phyloP scores from a whole-genome alignment of 2,888 invertebrate genomes.

The Agrotis exclamationis region DNA sequence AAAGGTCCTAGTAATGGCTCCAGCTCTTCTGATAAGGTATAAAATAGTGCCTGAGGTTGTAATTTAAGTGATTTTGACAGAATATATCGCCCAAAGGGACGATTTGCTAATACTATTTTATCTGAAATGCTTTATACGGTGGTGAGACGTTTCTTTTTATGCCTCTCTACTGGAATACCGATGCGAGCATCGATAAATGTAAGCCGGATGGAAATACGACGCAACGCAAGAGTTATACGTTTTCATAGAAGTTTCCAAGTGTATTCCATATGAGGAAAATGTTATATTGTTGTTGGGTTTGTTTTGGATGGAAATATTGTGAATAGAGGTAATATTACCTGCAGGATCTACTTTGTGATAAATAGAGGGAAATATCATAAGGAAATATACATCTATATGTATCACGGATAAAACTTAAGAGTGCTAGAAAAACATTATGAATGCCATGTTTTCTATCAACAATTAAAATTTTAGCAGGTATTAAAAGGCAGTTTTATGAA shows the following conservation, averaged over 20 bases:
- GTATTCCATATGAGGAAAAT: slow-evolving; percentile 16
- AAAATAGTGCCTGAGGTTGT: slow-evolving; percentile 79
- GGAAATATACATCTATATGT: too few relatives aligned
- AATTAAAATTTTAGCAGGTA: too few relatives aligned
- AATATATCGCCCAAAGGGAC: slow-evolving; percentile 73
- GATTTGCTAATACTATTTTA: slow-evolving; percentile 72
- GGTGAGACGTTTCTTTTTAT: slow-evolving; percentile 58
- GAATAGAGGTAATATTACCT: neutral
- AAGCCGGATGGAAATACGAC: slow-evolving; percentile 48
- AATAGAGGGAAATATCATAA: too few relatives aligned
- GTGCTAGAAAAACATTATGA: too few relatives aligned
- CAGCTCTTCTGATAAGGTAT: slow-evolving; percentile 78
- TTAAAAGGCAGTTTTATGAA: too few relatives aligned
- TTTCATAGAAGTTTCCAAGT: slow-evolving; percentile 22
- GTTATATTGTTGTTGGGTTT: slow-evolving; percentile 18
- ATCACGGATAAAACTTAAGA: too few relatives aligned
- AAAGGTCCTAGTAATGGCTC: slow-evolving; percentile 66
- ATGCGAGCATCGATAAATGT: slow-evolving; percentile 52
- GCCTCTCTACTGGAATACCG: slow-evolving; percentile 41
- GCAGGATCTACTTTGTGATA: too few relatives aligned
- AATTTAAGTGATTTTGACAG: slow-evolving; percentile 82
- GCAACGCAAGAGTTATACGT: slow-evolving; percentile 24
- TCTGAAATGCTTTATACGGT: slow-evolving; percentile 67
- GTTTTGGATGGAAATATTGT: slow-evolving; percentile 2
- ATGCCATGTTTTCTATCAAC: too few relatives aligned